Percentiles rank a stretch among this genome's conserved stretches.
Evolutionary conservation across 2,797 vertebrate genomes (phyloP).

Genomic region (Huso huso): DNA sequence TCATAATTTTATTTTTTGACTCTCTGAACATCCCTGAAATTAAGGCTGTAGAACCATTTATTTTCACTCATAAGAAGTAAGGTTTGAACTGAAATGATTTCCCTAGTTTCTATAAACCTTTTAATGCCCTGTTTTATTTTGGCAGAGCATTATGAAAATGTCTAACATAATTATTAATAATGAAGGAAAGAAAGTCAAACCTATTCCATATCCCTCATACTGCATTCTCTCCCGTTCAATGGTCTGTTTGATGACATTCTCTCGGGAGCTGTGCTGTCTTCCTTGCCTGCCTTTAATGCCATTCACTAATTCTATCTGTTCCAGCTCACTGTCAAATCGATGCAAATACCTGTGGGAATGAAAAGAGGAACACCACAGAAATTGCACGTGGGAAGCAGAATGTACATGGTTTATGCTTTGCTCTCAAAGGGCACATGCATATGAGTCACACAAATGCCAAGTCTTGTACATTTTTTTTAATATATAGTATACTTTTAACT

Average conservation of each 20-base stretch:
- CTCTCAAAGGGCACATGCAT: neutral
- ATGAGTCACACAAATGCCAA: neutral
- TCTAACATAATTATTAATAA: no score
- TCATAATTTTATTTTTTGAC: no score
- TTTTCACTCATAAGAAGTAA: no score
- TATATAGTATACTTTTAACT: no score
- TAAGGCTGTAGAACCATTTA: no score
- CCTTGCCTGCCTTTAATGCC: slow-evolving; percentile 88
- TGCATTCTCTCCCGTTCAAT: slow-evolving; percentile 71
- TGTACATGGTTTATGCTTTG: neutral
- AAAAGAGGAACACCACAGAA: neutral
- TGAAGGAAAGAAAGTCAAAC: slow-evolving; percentile 43
- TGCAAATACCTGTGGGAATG: slow-evolving; percentile 71
- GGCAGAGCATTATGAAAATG: no score
- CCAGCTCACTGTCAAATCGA: slow-evolving; percentile 77
- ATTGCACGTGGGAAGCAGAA: no score
- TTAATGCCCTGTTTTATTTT: no score
- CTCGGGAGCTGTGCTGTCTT: slow-evolving; percentile 75
- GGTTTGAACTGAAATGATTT: no score
- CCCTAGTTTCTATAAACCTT: no score
- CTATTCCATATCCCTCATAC: slow-evolving; percentile 74
- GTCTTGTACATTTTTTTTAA: neutral
- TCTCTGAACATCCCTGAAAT: no score
- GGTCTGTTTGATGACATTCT: slow-evolving; percentile 78
- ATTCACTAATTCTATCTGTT: slow-evolving; percentile 87